These are phyloP conservation scores for Venusia cambrica DNA, from an alignment of 2,888 invertebrate species.

Conservation along the genomic window DNA sequence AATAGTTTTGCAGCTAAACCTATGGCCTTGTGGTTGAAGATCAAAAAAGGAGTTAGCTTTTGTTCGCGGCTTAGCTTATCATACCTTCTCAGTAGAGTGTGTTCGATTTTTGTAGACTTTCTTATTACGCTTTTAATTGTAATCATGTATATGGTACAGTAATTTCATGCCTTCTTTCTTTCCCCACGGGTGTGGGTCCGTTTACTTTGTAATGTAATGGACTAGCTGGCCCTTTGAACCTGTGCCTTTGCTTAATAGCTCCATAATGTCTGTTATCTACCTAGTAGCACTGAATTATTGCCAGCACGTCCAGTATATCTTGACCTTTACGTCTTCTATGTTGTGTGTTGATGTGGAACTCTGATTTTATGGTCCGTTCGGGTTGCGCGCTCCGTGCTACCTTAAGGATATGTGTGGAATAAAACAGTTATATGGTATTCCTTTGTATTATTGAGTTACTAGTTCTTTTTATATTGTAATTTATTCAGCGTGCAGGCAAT, in stretches of 20 bases:
- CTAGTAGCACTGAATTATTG: slow-evolving; percentile 34
- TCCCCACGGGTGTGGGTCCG: too few relatives aligned
- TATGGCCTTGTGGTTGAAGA: too few relatives aligned
- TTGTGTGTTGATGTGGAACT: slow-evolving; percentile 14
- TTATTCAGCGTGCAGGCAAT: too few relatives aligned
- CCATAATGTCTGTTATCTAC: slow-evolving; percentile 34
- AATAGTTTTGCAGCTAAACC: too few relatives aligned
- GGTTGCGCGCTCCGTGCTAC: not conserved
- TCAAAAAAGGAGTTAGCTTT: too few relatives aligned
- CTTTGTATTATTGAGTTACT: not conserved
- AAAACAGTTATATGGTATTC: not conserved
- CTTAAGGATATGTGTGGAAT: not conserved
- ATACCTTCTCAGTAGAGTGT: too few relatives aligned
- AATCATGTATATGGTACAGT: too few relatives aligned
- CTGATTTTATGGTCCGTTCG: slow-evolving; percentile 13
- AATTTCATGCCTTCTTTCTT: too few relatives aligned
- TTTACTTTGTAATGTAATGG: slow-evolving; percentile 2
- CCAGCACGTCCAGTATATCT: slow-evolving; percentile 19
- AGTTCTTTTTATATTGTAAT: slow-evolving; percentile 4
- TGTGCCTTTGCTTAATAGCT: slow-evolving; percentile 32
- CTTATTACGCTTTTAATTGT: too few relatives aligned
- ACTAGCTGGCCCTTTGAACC: slow-evolving; percentile 10
- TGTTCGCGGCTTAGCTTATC: too few relatives aligned
- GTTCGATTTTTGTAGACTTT: too few relatives aligned
- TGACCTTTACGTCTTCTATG: slow-evolving; percentile 18